A percentile compares a stretch with the other conserved stretches of the same genome.
Conservation (phyloP, 1,140 invertebrate species). For the Musca vetustissima region DNA sequence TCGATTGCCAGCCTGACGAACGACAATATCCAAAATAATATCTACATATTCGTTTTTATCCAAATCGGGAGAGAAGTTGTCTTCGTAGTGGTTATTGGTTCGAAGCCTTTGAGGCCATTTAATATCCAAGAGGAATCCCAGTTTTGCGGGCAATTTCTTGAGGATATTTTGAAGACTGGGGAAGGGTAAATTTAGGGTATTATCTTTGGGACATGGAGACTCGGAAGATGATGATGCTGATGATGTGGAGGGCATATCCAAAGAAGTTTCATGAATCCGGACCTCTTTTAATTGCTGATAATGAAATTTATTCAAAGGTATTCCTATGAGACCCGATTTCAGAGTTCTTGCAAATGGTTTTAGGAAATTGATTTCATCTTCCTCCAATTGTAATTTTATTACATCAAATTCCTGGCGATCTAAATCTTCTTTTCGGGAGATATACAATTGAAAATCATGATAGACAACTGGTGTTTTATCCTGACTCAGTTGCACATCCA, state of each 20-base stretch:
- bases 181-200: constrained; percentile 81
- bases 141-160: constrained; percentile 69
- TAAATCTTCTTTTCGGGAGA: not conserved
- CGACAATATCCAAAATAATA: constrained; percentile 69
- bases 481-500: constrained; percentile 44
- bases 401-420: not conserved
- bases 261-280: not conserved
- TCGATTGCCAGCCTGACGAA: constrained; percentile 72
- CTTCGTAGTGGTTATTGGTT: constrained; percentile 75
- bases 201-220: constrained; percentile 11
- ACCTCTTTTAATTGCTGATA: constrained; percentile 10
- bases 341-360: not conserved
- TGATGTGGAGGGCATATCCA: constrained; percentile 17
- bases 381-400: not conserved
- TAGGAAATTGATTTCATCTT: not conserved
- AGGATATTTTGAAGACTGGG: constrained; percentile 79
- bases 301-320: constrained; percentile 14
- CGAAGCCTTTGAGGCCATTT: constrained; percentile 87
- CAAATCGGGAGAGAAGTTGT: constrained; percentile 62
- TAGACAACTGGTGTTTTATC: constrained; percentile 42
- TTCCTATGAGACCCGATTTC: not conserved
- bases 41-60: constrained; percentile 91
- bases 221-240: not conserved
- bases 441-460: constrained; percentile 34
- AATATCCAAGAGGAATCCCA: constrained; percentile 92